Conservation (phyloP, 2,888 invertebrate genomes). For the Ormia ochracea region DNA sequence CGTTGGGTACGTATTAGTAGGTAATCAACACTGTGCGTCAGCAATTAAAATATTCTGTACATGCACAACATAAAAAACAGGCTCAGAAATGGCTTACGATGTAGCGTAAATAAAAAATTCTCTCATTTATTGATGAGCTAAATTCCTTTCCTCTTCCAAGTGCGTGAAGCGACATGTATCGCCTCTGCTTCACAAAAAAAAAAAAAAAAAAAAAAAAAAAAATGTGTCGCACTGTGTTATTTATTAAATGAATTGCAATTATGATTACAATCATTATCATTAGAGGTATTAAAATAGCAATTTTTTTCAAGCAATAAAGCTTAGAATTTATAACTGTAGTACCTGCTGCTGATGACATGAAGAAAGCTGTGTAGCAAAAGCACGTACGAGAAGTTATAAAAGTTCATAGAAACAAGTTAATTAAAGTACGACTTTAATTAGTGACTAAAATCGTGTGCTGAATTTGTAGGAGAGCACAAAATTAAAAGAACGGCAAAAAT, state of each 20-base stretch:
- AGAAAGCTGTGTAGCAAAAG: neutral
- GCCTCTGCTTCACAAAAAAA: too few species aligned
- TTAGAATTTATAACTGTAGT: neutral
- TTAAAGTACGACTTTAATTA: neutral
- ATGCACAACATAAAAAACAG: too few species aligned
- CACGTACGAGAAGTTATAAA: neutral
- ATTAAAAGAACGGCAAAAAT: neutral
- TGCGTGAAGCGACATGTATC: too few species aligned
- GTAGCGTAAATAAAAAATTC: too few species aligned
- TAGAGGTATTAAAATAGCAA: neutral
- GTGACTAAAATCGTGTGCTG: neutral
- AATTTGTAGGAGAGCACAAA: neutral
- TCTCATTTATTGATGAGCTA: too few species aligned
- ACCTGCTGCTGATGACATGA: constrained; percentile 5
- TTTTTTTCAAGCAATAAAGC: neutral
- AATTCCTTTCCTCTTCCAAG: too few species aligned
- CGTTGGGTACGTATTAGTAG: too few species aligned
- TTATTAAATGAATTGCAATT: neutral
- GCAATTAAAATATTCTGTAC: too few species aligned
- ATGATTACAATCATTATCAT: neutral
- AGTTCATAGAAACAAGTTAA: neutral
- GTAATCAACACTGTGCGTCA: too few species aligned
- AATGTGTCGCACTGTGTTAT: neutral
- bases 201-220: too few species aligned
- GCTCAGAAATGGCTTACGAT: too few species aligned